Evolutionary conservation across 2,113 vertebrate genomes (phyloP).

Genomic region (Ophthalmolycus amberensis): DNA sequence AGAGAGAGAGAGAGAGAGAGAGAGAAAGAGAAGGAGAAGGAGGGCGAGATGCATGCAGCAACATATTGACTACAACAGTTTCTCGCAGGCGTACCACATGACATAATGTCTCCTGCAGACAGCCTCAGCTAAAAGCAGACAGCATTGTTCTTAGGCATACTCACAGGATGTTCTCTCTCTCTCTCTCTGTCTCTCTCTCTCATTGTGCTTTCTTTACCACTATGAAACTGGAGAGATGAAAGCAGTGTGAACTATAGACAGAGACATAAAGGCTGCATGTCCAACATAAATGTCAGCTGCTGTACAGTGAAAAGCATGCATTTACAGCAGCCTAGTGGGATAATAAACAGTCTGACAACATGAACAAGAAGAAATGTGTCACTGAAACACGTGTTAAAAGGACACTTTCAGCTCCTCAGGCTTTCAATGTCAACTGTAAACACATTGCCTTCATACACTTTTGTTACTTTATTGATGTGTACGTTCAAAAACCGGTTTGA

Average conservation of each 20-base stretch:
- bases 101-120: conserved; percentile 72
- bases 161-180: conserved; percentile 62
- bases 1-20: background rate
- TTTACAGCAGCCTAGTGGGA: conserved; percentile 19
- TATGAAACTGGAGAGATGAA: conserved; percentile 34
- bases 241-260: conserved; percentile 41
- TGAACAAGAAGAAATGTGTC: conserved; percentile 16
- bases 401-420: conserved; percentile 3
- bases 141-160: conserved; percentile 60
- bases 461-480: background rate
- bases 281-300: conserved; percentile 43
- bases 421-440: background rate
- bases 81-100: conserved; percentile 62
- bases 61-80: conserved; percentile 70
- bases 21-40: background rate
- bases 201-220: conserved; percentile 35
- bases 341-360: conserved; percentile 18
- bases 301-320: background rate
- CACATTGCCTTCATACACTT: background rate
- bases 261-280: conserved; percentile 36
- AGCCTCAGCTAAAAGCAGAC: conserved; percentile 58
- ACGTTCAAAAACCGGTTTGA: background rate
- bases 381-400: conserved; percentile 1
- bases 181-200: conserved; percentile 23
- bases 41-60: conserved; percentile 26